phyloP scores from a whole-genome alignment of 2,888 invertebrate genomes.

The Actias luna region DNA sequence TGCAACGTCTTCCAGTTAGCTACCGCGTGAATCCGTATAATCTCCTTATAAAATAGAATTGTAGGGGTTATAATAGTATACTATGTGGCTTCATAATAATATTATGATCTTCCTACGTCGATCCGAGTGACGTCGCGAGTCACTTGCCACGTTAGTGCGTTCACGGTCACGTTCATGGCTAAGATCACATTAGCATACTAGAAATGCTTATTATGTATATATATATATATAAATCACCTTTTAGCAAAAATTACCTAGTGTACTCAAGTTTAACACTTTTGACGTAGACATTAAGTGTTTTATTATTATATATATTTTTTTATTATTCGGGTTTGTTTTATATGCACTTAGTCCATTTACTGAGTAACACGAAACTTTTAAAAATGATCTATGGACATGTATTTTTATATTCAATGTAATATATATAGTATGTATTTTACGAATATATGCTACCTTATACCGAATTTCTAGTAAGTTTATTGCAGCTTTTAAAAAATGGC shows the following conservation, averaged over 20 bases:
- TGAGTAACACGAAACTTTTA: not conserved
- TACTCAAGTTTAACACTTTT: not conserved
- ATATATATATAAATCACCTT: not conserved
- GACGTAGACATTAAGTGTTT: not conserved
- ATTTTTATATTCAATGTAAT: too few relatives aligned
- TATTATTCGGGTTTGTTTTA: not conserved
- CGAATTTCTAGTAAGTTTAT: too few relatives aligned
- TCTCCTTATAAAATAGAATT: constrained; percentile 54
- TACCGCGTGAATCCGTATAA: constrained; percentile 38
- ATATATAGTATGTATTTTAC: too few relatives aligned
- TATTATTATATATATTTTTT: not conserved
- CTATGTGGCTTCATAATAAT: constrained; percentile 59
- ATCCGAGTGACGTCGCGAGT: constrained; percentile 42
- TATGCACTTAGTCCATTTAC: not conserved
- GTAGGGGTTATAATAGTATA: constrained; percentile 24
- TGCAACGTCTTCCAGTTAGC: constrained; percentile 21
- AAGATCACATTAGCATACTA: not conserved
- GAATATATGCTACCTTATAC: too few relatives aligned
- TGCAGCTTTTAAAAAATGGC: too few relatives aligned
- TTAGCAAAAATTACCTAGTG: constrained; percentile 1
- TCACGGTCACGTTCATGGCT: constrained; percentile 70
- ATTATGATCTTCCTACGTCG: constrained; percentile 44
- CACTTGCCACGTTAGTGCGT: constrained; percentile 35
- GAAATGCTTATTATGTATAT: not conserved
- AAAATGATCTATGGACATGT: too few relatives aligned